Evolutionary conservation across 64 coral and sea anemone genomes (phyloP), one percentile per base, ranked within the genome.

Genomic region (Montipora cactus): DNA sequence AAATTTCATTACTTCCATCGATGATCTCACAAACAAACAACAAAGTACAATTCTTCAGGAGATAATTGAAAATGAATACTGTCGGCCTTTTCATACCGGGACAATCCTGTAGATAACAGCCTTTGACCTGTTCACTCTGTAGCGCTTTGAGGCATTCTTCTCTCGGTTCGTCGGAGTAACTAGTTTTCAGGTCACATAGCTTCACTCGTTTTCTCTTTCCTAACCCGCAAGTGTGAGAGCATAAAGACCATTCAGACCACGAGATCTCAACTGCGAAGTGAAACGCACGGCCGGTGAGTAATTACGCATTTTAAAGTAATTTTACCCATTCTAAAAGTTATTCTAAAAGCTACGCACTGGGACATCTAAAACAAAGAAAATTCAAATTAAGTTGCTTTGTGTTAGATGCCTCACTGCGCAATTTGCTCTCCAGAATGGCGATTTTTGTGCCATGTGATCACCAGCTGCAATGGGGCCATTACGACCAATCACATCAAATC

Each of bases 231-330:
- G 96, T 84, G 13, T 88, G 76, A 7, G 96, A 97, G 76, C 96
- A 97, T n/a, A 58, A 84, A 52, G 96, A 97, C 96, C 96, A 97
- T 5, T 81, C 64, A 16, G 96, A 92, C 96, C 96, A 97, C 15
- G 92, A 89, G 5, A 90, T 76, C 50, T 97, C 89, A 5, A 96
- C 61, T 85, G 47, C 11, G 44, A 70, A 74, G 55, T 15, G 74
- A 66, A 12, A 11, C 4, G 37, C 37, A 37, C 37, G 6, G 10
- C 64, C 12, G 16, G 12, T 58, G 4, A 64, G 48, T 21, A 16
- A 5, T 52, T 1, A 5, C 8, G 12, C 23, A 58, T 13, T 57
- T 57, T 57, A 57, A 57, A 57, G 11, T 57, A 37, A 37, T 37
- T 37, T 37, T 37, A 37, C 37, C 37, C 37, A 49, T 5, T 73